A percentile compares a stretch with the other conserved stretches of the same genome.
These are phyloP conservation scores for Oncorhynchus mykiss DNA, from an alignment of 2,113 vertebrate species.

Conservation along the genomic window DNA sequence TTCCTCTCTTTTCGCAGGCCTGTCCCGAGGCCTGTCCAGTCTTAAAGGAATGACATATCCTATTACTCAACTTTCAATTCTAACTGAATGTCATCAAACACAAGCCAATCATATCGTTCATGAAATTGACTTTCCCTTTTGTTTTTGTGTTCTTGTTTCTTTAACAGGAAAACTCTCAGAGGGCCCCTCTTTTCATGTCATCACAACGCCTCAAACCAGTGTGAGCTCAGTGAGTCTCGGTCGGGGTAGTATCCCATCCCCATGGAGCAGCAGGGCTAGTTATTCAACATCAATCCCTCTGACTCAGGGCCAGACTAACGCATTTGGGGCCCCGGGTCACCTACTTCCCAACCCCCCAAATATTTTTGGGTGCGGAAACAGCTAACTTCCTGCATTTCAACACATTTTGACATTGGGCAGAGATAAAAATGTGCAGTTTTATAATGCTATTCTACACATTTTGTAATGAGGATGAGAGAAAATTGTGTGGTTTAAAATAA, in stretches of 20 bases:
- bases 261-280: constrained; percentile 15
- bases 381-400: no score
- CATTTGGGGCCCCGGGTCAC: no score
- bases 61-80: not conserved
- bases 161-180: not conserved
- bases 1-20: not conserved
- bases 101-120: not conserved
- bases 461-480: no score
- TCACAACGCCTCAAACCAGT: not conserved
- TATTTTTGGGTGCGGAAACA: no score
- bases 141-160: not conserved
- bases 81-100: not conserved
- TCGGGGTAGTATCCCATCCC: not conserved
- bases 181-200: not conserved
- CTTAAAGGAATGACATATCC: not conserved
- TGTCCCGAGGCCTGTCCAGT: not conserved
- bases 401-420: no score
- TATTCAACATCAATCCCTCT: constrained; percentile 17
- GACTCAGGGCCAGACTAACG: no score
- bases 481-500: no score
- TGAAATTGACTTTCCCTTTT: not conserved
- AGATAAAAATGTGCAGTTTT: no score
- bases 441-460: no score
- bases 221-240: constrained; percentile 11
- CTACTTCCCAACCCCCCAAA: no score